Percentiles rank a stretch among this genome's conserved stretches.
Evolutionary conservation across 1,140 invertebrate species (phyloP).

Genomic region (Diploscapter pachys): DNA sequence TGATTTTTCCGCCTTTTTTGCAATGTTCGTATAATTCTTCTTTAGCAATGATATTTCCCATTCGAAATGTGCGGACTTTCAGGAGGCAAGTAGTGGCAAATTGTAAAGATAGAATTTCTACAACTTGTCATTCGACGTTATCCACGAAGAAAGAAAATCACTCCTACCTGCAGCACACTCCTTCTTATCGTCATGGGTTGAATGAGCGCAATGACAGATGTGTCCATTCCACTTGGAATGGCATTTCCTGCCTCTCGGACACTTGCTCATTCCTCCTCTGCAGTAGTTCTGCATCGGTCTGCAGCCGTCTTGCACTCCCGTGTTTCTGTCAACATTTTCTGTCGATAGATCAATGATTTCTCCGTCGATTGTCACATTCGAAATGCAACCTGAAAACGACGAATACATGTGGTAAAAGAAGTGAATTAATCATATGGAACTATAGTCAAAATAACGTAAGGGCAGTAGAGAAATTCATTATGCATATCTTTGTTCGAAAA

Average conservation of each 20-base stretch:
- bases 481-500: no score
- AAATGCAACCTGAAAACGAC: conserved; percentile 44
- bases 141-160: no score
- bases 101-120: no score
- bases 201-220: conserved; percentile 43
- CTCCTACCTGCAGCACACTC: conserved; percentile 2
- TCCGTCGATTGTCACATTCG: conserved; percentile 46
- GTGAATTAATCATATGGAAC: no score
- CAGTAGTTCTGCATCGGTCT: conserved; percentile 31
- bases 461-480: no score
- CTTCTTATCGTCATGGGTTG: conserved; percentile 35
- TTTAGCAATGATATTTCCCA: no score
- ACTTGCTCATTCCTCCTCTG: conserved; percentile 25
- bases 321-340: conserved; percentile 46
- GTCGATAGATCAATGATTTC: conserved; percentile 48
- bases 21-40: no score
- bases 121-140: no score
- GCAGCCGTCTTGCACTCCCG: conserved; percentile 49
- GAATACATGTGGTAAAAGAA: no score
- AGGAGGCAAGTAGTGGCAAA: no score
- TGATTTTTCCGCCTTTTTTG: no score
- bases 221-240: conserved; percentile 48
- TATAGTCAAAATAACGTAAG: not conserved
- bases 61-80: no score
- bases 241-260: conserved; percentile 42